Evolutionary conservation across 64 coral and sea anemone genomes (phyloP), one percentile per base, ranked within the genome.

Genomic region (Montipora sp.): DNA sequence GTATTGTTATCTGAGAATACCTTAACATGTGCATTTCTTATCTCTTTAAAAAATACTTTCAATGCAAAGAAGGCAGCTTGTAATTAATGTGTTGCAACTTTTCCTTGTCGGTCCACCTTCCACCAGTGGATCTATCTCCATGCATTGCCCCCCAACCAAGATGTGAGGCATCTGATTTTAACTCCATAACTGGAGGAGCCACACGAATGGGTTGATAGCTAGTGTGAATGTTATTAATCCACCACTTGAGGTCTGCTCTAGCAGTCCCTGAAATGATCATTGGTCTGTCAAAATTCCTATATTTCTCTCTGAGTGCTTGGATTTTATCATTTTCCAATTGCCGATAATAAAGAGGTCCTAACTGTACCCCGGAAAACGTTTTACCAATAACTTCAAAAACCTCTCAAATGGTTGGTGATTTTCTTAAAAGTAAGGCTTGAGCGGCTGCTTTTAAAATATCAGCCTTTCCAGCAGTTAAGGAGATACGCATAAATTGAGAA

Each of bases 131-230:
- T 88, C 71, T 76, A 47, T 88, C 71, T 27, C 71, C 71, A 75
- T 36, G 73, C 36, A 88, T 71, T 75, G 86, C 84, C 20, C 68
- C 83, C 84, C 84, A 87, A 18, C 90, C 90, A 48, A 71, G 68
- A 74, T 92, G 83, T 55, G 90, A 92, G 15, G 90, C 80, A 75
- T 92, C 66, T 20, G 90, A 85, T 68, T 92, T 59, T 48, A 92
- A 84, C 27, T 20, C 80, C 48, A 92, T 36, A 58, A 66, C 58
- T 51, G 90, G 90, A 18, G 83, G 73, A 47, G 49, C 27, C 43
- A 46, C 21, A 21, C 24, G 47, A 58, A 85, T 84, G 22, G 18
- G 22, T 14, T 49, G 53, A 59, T 85, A 22, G 67, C 67, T 57
- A 11, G 16, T 10, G 53, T 82, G 47, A 27, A 77, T 77, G 47